These are phyloP conservation scores for Ophion obscuratus DNA, from an alignment of 2,888 invertebrate genomes.

Conservation along the genomic window DNA sequence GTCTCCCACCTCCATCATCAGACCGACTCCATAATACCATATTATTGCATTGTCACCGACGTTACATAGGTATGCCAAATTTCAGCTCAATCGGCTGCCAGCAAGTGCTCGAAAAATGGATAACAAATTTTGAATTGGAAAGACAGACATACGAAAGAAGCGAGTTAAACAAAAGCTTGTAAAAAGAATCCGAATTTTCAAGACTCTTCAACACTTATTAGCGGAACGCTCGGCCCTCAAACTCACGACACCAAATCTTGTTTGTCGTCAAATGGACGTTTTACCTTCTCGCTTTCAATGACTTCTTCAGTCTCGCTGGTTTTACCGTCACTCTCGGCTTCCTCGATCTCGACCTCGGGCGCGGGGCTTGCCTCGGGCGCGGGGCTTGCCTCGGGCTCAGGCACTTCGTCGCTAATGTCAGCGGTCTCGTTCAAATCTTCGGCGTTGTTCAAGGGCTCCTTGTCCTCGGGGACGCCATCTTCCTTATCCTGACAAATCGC, in stretches of 20 bases:
- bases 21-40: too few relatives aligned
- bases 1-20: too few relatives aligned
- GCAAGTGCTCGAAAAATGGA: too few relatives aligned
- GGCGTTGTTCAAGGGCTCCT: constrained; percentile 65
- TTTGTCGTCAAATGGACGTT: not conserved
- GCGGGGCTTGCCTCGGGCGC: constrained; percentile 76
- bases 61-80: too few relatives aligned
- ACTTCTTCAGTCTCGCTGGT: constrained; percentile 75
- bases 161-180: too few relatives aligned
- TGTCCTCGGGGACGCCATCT: constrained; percentile 74
- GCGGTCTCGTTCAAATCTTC: constrained; percentile 71
- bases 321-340: constrained; percentile 80
- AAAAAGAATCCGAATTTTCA: too few relatives aligned
- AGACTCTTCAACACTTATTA: not conserved
- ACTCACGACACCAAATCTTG: not conserved
- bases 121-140: too few relatives aligned
- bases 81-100: too few relatives aligned
- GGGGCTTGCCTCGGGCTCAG: constrained; percentile 80
- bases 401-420: constrained; percentile 81
- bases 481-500: constrained; percentile 73
- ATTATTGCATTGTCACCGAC: too few relatives aligned
- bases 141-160: too few relatives aligned
- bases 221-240: not conserved
- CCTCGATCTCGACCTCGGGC: constrained; percentile 79
- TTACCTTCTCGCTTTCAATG: constrained; percentile 78